A percentile compares a stretch with the other conserved stretches of the same genome.
These are phyloP conservation scores for Leptobrachium leishanense DNA, from an alignment of 2,113 vertebrate genomes.

Conservation along the genomic window DNA sequence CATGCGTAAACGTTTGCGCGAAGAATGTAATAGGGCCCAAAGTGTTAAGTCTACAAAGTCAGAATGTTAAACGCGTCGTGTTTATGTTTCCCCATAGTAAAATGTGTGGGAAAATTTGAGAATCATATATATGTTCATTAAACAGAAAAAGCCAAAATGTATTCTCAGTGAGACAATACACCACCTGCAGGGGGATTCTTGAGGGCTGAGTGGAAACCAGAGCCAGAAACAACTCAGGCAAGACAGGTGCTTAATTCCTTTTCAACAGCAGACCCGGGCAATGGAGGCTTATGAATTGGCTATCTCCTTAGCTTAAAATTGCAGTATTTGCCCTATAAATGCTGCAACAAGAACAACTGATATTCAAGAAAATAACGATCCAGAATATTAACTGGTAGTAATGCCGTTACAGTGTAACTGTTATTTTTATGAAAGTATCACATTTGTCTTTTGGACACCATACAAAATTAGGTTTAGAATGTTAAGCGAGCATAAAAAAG, in stretches of 20 bases:
- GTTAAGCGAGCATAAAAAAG: neutral
- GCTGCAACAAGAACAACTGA: neutral
- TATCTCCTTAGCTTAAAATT: neutral
- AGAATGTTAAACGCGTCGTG: too few species aligned
- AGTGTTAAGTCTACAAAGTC: too few species aligned
- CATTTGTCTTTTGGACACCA: neutral
- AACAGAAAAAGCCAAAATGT: constrained; percentile 10
- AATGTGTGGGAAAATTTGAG: constrained; percentile 21
- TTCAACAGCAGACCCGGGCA: neutral
- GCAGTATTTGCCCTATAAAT: neutral
- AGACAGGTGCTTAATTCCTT: constrained; percentile 29
- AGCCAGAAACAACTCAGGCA: constrained; percentile 26
- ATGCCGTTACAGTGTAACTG: neutral
- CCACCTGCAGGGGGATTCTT: constrained; percentile 31
- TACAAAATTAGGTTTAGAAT: neutral
- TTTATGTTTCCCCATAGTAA: neutral
- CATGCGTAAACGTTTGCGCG: too few species aligned
- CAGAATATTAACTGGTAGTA: too few species aligned
- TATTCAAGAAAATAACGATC: too few species aligned
- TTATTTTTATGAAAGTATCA: neutral
- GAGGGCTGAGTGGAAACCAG: constrained; percentile 4
- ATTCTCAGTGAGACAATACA: constrained; percentile 31
- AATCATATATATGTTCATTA: constrained; percentile 31
- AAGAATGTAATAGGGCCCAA: too few species aligned
- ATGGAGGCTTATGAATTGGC: neutral